phyloP scores from a whole-genome alignment of 2,797 vertebrate species.

The Onychomys torridus region DNA sequence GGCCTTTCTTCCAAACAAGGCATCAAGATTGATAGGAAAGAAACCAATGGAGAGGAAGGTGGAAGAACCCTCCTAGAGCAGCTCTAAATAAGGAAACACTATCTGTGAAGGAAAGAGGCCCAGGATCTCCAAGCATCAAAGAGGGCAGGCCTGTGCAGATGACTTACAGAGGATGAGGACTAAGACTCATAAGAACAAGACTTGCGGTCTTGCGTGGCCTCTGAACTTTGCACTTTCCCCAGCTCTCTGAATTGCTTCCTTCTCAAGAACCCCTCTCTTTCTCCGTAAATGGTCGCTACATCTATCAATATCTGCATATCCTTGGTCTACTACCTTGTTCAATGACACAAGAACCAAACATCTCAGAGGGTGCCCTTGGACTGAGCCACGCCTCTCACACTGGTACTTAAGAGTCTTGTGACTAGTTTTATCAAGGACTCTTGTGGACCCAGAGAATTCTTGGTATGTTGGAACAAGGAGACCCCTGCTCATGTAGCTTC shows the following conservation, averaged over 20 bases:
- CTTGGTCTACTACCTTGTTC: too few relatives aligned
- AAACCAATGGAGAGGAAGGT: neutral
- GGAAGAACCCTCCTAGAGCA: neutral
- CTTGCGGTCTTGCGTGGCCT: too few relatives aligned
- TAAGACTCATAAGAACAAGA: neutral
- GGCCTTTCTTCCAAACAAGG: neutral
- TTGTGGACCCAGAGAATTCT: neutral
- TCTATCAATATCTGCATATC: neutral
- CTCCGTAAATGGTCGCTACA: neutral
- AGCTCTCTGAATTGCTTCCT: neutral
- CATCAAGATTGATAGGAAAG: neutral
- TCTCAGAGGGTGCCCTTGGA: neutral
- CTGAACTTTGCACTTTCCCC: neutral
- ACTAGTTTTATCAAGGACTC: neutral
- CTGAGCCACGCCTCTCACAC: neutral
- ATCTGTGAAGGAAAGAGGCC: neutral
- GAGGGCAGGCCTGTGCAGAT: accelerated
- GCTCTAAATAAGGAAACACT: neutral
- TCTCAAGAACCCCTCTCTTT: neutral
- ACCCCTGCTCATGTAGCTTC: accelerated
- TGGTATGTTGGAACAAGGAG: neutral
- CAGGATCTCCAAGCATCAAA: neutral
- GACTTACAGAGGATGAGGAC: neutral
- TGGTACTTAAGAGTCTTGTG: neutral
- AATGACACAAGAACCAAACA: neutral